These are phyloP conservation scores for Babyrousa celebensis DNA, from an alignment of 2,797 vertebrate genomes.

Conservation along the genomic window DNA sequence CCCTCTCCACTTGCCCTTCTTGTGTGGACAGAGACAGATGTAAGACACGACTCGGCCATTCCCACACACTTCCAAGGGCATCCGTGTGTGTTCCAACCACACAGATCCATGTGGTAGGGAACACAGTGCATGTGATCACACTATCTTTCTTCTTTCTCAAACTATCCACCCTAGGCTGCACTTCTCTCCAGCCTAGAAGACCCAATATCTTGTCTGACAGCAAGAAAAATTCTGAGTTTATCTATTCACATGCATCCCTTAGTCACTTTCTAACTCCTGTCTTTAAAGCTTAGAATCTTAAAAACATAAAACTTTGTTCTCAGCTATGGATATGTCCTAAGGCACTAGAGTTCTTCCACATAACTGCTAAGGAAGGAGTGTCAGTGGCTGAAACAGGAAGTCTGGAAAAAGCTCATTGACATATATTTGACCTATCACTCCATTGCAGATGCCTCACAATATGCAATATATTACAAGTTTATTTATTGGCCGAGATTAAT, in stretches of 20 bases:
- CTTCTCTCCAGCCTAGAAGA: not conserved
- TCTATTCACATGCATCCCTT: not conserved
- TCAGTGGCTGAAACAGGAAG: not conserved
- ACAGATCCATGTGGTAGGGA: accelerated
- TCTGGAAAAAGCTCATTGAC: not conserved
- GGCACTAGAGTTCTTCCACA: not conserved
- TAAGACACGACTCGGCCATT: not conserved
- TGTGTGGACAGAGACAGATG: not conserved
- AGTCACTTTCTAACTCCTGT: not conserved
- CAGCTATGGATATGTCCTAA: not conserved
- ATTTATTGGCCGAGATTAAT: not conserved
- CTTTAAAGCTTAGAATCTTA: slow-evolving; percentile 46
- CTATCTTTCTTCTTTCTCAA: not conserved
- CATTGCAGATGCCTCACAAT: not conserved
- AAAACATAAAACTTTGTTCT: not conserved
- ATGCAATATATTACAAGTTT: not conserved
- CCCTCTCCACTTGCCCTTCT: not conserved
- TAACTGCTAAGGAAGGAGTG: not conserved
- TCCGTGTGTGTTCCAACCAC: not conserved
- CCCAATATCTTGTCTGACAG: not conserved
- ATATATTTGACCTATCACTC: not conserved
- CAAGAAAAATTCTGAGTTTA: not conserved
- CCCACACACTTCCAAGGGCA: not conserved
- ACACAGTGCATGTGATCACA: not conserved
- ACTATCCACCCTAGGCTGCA: accelerated